These are phyloP conservation scores for Lomographa bimaculata DNA, from an alignment of 2,888 invertebrate species.

Conservation along the genomic window DNA sequence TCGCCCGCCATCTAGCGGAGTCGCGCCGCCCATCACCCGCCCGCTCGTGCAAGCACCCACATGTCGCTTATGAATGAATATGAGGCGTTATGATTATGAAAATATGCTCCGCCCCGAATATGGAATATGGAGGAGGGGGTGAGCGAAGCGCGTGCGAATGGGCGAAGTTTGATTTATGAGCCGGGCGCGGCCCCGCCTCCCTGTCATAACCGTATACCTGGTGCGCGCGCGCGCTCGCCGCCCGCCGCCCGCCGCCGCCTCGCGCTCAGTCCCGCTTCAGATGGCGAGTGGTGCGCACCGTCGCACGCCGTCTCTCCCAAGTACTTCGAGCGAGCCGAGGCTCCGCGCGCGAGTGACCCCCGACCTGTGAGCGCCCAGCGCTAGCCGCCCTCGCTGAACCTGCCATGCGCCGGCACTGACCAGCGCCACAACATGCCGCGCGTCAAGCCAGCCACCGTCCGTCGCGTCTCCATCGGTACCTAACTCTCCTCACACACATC, in stretches of 20 bases:
- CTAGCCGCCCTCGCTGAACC: constrained; percentile 44
- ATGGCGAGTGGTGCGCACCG: constrained; percentile 80
- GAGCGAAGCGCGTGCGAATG: constrained; percentile 85
- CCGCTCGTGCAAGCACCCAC: constrained; percentile 52
- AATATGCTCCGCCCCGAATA: constrained; percentile 84
- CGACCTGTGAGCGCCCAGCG: constrained; percentile 45
- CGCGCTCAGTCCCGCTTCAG: constrained; percentile 81
- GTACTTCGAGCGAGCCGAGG: constrained; percentile 59
- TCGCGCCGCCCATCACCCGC: constrained; percentile 70
- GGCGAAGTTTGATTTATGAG: constrained; percentile 88
- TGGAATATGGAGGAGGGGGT: constrained; percentile 86
- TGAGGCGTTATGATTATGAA: constrained; percentile 84
- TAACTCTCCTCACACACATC: constrained; percentile 55
- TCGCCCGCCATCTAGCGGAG: constrained; percentile 78
- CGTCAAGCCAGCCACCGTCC: constrained; percentile 81
- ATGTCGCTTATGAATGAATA: constrained; percentile 84
- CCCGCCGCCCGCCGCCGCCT: constrained; percentile 69
- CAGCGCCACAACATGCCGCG: constrained; percentile 76
- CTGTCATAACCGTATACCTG: constrained; percentile 87
- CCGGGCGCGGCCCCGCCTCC: constrained; percentile 85
- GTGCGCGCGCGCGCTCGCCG: constrained; percentile 84
- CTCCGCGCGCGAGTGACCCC: constrained; percentile 57
- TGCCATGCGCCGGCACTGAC: constrained; percentile 76
- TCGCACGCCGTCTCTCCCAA: constrained; percentile 58
- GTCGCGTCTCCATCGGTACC: constrained; percentile 83